Percentiles rank a stretch among this genome's conserved stretches.
Conservation (phyloP, 2,797 vertebrate genomes). For the Etheostoma nigrum region DNA sequence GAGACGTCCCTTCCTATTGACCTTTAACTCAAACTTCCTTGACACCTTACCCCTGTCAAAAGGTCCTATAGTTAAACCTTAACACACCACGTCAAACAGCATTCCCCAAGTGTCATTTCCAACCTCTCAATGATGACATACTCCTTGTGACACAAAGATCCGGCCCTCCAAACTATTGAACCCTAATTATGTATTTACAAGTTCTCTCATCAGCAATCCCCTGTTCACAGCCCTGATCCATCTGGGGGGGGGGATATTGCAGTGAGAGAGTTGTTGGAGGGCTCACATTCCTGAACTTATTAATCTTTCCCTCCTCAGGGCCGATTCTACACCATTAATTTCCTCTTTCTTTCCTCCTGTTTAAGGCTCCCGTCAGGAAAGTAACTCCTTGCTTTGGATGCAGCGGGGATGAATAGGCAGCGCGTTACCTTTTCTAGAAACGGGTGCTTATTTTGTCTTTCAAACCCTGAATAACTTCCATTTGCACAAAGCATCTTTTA, state of each 20-base stretch:
- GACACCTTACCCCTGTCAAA: conserved; percentile 59
- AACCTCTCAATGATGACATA: conserved; percentile 47
- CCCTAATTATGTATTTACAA: conserved; percentile 79
- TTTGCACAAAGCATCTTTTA: conserved; percentile 81
- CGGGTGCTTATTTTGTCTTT: conserved; percentile 74
- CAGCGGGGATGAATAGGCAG: conserved; percentile 60
- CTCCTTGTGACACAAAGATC: conserved; percentile 63
- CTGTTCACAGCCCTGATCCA: conserved; percentile 9
- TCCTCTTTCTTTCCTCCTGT: conserved; percentile 58
- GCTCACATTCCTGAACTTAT: conserved; percentile 77
- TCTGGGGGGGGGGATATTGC: conserved; percentile 30
- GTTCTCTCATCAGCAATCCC: conserved; percentile 56
- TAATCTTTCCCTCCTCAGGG: conserved; percentile 71
- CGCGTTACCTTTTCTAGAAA: conserved; percentile 71
- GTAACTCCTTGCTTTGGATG: conserved; percentile 64
- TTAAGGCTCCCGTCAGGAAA: conserved; percentile 65
- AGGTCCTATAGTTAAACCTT: conserved; percentile 71
- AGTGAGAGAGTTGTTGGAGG: conserved; percentile 54
- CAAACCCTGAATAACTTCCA: conserved; percentile 76
- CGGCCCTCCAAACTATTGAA: conserved; percentile 64
- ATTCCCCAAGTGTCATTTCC: conserved; percentile 59
- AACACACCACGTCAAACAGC: conserved; percentile 59
- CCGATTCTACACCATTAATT: conserved; percentile 54
- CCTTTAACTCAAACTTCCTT: conserved; percentile 64
- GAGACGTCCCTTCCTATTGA: conserved; percentile 74